Evolutionary conservation across 2,797 vertebrate species (phyloP), one percentile per base, ranked within the genome.

Genomic region (Chanos chanos): DNA sequence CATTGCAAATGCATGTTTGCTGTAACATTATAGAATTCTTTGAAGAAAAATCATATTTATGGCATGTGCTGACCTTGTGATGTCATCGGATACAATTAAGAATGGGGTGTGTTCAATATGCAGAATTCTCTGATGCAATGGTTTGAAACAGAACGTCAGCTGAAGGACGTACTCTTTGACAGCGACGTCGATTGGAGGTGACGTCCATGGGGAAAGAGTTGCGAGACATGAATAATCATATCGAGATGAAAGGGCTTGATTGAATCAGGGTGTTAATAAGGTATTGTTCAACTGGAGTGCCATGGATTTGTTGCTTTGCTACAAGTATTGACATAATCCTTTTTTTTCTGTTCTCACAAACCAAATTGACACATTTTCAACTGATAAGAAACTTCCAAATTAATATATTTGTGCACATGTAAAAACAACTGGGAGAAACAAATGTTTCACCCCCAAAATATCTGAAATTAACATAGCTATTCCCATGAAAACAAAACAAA

Each of bases 21-120:
- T 44, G 31, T 19, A 21, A 47, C 39, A 31, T 37, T 22, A 36
- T 19, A 52, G 31, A 19, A 49, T n/a, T 24, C 6, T 15, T 54
- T 5, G 15, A 45, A 39, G 61, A 30, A 47, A 13, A 13, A n/a
- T 30, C 28, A 12, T n/a, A 7, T 12, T n/a, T n/a, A 56, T 30
- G 59, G 64, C 18, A 44, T 52, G 31, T n/a, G 24, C 56, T 62
- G 63, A 53, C 53, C 25, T 65, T 28, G 41, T 40, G 43, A 56
- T 43, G 63, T 60, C 44, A 16, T 4, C n/a, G 41, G 44, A 62
- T 36, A 28, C 36, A 36, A 13, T 34, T 33, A 61, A 40, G 40
- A 36, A 43, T 6, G 31, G 57, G 61, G 54, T 76, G 64, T 66
- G 67, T 72, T 77, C 65, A 67, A 65, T 59, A 73, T 61, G 65